Percentiles rank a stretch among this genome's conserved stretches.
Conservation (phyloP, 2,113 vertebrate genomes). For the Mungos mungo region DNA sequence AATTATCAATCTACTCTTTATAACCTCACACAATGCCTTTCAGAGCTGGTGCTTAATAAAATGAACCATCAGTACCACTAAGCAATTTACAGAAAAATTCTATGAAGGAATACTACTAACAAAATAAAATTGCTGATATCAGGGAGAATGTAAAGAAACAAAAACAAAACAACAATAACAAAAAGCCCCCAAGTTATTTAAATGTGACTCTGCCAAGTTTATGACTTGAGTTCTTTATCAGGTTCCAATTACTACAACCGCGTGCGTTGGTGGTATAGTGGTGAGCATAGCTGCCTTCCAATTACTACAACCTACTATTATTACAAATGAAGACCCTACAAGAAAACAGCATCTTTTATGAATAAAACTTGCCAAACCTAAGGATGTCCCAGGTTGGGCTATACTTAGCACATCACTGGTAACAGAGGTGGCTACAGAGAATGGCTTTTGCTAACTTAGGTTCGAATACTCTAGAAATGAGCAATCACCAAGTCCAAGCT, state of each 20-base stretch:
- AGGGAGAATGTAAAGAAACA: neutral
- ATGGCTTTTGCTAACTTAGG: neutral
- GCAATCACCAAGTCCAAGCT: neutral
- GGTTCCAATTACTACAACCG: neutral
- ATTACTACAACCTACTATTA: constrained; percentile 22
- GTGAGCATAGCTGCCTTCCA: constrained; percentile 88
- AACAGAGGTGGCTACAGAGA: neutral
- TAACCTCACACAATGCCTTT: neutral
- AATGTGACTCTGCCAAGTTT: neutral
- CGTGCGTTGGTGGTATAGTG: constrained; percentile 84
- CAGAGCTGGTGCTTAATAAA: constrained; percentile 31
- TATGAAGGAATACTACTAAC: neutral
- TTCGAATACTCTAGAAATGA: neutral
- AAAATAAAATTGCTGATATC: neutral
- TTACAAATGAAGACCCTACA: neutral
- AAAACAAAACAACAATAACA: neutral
- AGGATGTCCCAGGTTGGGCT: neutral
- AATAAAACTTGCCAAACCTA: neutral
- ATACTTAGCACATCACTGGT: neutral
- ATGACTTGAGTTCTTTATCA: neutral
- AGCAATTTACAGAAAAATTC: neutral
- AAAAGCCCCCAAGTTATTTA: neutral
- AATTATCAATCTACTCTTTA: neutral
- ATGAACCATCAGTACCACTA: neutral
- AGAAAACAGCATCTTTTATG: neutral